Conservation (phyloP, 2,797 vertebrate species). For the Trichosurus vulpecula region DNA sequence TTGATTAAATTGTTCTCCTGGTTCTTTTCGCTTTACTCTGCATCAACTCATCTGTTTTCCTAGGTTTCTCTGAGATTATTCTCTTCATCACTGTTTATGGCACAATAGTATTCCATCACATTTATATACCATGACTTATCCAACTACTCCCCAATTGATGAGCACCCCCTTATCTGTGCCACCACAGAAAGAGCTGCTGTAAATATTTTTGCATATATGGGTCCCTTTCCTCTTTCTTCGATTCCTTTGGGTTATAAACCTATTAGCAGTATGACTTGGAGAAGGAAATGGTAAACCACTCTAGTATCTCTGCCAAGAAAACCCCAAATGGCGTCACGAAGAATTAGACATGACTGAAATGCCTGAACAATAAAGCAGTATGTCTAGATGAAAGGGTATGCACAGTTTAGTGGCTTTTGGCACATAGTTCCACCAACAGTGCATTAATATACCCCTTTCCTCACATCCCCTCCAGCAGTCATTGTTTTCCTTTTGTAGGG, state of each 20-base stretch:
- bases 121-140: neutral
- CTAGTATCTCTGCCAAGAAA: neutral
- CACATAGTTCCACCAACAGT: neutral
- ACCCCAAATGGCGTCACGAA: neutral
- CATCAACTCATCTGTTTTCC: neutral
- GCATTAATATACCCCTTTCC: neutral
- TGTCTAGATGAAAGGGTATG: neutral
- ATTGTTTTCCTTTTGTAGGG: neutral
- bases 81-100: neutral
- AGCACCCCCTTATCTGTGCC: neutral
- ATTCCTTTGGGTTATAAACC: neutral
- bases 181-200: neutral
- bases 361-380: neutral
- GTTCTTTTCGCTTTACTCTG: neutral
- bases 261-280: neutral
- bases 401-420: neutral
- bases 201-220: neutral
- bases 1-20: neutral
- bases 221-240: neutral
- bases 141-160: neutral
- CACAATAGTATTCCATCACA: neutral
- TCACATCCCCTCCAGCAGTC: neutral
- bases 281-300: neutral
- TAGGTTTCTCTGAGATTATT: neutral
- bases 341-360: neutral